Evolutionary conservation across 2,113 vertebrate species (phyloP), one percentile per base, ranked within the genome.

Genomic region (Gobio gobio): DNA sequence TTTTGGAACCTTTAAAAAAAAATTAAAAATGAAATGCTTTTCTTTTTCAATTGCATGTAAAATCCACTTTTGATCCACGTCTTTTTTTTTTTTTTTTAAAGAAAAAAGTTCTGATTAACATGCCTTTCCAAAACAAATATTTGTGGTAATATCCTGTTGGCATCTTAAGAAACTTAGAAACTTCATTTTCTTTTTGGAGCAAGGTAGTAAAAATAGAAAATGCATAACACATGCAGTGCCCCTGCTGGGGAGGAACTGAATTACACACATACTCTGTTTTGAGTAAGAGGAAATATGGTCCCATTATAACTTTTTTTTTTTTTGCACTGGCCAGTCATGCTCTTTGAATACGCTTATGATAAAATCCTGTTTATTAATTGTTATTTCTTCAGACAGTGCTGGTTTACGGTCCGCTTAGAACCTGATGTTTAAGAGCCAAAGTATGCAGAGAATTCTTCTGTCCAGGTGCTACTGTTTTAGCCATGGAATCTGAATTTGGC

Each of bases 251-350:
- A 6, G 9, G 74, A 84, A 85, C 40, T 79, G 86, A 86, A 89
- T 83, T 90, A 88, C 84, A 87, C 89, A 87, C 91, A 91, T 87
- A 87, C 90, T 90, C 89, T 83, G 29, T 84, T 86, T 87, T 51
- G 84, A 93, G 90, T 88, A 87, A 59, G 68, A 89, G 87, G 85
- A 87, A 88, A 89, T 91, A 89, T 85, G 88, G 88, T 88, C 86
- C 91, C 91, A 45, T 93, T 93, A 91, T 90, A 91, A 87, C 89
- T 92, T n/a, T n/a, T n/a, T n/a, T n/a, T n/a, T n/a, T n/a, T 89
- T 90, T 92, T 90, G 86, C 92, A 91, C 84, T 89, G 88, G 3
- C 7, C 64, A 20, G 29, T 51, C 51, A 49, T 47, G 87, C 89
- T 24, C 22, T 3, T n/a, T 87, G 81, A 86, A 86, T 83, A 86